These are phyloP conservation scores for Drosophila sulfurigaster DNA, from an alignment of 1,140 invertebrate genomes.

Conservation along the genomic window DNA sequence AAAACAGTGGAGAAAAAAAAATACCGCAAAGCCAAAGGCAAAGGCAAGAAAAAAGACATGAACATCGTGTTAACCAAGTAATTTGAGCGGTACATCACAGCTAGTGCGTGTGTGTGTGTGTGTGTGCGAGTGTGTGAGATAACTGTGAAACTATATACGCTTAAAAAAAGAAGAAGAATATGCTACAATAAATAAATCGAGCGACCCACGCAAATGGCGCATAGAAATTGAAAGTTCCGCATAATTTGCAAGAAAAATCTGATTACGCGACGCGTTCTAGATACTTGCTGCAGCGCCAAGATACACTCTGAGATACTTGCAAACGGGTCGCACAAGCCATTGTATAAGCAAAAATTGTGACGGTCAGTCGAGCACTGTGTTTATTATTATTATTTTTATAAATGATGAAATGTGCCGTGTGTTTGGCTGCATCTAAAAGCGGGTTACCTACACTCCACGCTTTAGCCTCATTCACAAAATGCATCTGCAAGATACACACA, in stretches of 20 bases:
- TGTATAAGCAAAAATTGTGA: constrained; percentile 27
- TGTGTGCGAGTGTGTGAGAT: constrained; percentile 38
- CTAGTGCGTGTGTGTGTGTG: constrained; percentile 11
- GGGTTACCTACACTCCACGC: constrained; percentile 10
- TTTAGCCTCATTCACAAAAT: constrained; percentile 39
- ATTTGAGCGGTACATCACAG: constrained; percentile 20
- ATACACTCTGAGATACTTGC: constrained; percentile 32
- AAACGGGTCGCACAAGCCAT: constrained; percentile 21
- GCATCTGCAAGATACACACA: constrained; percentile 59
- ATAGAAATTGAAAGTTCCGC: constrained; percentile 76
- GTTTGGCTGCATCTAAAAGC: neutral
- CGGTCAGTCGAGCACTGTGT: constrained; percentile 45
- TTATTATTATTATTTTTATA: constrained; percentile 79
- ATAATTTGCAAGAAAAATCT: constrained; percentile 61
- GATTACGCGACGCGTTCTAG: constrained; percentile 81
- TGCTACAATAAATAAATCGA: constrained; percentile 32
- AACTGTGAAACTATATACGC: constrained; percentile 69
- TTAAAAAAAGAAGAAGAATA: too few species aligned
- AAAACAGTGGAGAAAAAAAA: constrained; percentile 36
- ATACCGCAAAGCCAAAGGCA: constrained; percentile 35
- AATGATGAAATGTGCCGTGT: constrained; percentile 49
- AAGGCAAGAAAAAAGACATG: constrained; percentile 7
- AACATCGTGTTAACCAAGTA: constrained; percentile 48
- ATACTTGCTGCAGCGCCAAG: constrained; percentile 57
- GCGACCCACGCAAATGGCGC: constrained; percentile 59